A percentile compares a stretch with the other conserved stretches of the same genome.
Conservation (phyloP, 2,888 invertebrate genomes). For the Eupithecia exiguata region DNA sequence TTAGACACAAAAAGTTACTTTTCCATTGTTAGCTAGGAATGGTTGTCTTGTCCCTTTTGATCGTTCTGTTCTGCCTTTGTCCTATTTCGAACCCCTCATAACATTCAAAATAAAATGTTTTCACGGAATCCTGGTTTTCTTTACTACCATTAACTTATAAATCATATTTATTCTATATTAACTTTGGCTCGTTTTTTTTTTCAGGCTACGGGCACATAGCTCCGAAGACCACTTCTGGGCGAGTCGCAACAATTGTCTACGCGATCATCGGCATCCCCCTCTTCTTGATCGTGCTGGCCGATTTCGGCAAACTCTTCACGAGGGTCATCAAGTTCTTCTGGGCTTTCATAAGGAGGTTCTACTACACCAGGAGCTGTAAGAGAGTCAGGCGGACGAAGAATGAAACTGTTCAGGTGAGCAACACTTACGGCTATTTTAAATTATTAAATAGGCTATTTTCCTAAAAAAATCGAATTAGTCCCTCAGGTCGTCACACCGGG, state of each 20-base stretch:
- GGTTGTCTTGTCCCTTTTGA: neutral
- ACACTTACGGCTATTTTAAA: neutral
- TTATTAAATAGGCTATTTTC: too few species aligned
- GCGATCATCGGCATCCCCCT: constrained; percentile 98
- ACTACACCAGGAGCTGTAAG: constrained; percentile 93
- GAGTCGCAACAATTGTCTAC: constrained; percentile 95
- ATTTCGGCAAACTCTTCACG: constrained; percentile 97
- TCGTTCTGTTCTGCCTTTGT: constrained; percentile 1
- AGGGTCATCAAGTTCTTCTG: constrained; percentile 95
- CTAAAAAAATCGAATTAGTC: too few species aligned
- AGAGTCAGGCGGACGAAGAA: constrained; percentile 86
- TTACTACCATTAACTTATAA: constrained; percentile 8
- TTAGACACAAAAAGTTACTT: constrained; percentile 12
- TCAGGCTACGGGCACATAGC: constrained; percentile 98
- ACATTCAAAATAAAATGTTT: constrained; percentile 23
- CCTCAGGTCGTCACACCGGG: too few species aligned
- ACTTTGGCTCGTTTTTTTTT: constrained; percentile 40
- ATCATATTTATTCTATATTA: neutral
- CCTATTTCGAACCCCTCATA: neutral
- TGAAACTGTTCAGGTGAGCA: constrained; percentile 87
- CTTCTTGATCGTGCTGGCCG: constrained; percentile 96
- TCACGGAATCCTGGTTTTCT: constrained; percentile 15
- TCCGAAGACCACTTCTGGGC: constrained; percentile 93
- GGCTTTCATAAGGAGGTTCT: constrained; percentile 92
- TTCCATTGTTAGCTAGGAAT: neutral